phyloP scores from a whole-genome alignment of 2,113 vertebrate genomes.

The Brienomyrus brachyistius region DNA sequence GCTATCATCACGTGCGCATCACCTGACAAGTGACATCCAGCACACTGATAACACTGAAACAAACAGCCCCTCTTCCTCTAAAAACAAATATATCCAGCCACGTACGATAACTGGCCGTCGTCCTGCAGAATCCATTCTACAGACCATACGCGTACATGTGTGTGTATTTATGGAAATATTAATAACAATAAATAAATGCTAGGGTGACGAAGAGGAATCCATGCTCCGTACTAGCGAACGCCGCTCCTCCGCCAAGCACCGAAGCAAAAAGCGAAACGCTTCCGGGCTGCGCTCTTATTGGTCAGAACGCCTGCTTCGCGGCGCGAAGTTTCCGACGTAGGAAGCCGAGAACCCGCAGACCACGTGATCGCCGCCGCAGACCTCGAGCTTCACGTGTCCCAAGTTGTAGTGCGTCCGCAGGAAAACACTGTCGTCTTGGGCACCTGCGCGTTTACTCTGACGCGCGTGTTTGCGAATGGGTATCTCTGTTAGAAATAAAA shows the following conservation, averaged over 20 bases:
- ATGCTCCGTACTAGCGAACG: background rate
- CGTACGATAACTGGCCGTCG: background rate
- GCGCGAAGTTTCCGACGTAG: background rate
- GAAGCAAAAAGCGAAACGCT: background rate
- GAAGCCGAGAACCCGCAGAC: background rate
- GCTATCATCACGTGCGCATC: background rate
- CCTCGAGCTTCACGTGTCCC: background rate
- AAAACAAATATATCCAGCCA: background rate
- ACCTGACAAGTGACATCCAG: background rate
- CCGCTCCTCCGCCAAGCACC: background rate
- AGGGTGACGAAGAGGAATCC: background rate
- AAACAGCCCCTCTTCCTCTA: background rate
- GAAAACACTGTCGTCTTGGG: background rate
- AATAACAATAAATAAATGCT: background rate
- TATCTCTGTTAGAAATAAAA: background rate
- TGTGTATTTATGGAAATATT: background rate
- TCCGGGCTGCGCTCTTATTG: background rate
- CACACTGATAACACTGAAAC: background rate
- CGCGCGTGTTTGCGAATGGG: background rate
- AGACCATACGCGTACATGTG: background rate
- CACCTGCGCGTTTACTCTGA: background rate
- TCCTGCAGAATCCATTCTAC: background rate
- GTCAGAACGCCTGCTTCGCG: background rate
- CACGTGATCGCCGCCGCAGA: background rate
- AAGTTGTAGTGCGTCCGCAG: background rate